Evolutionary conservation across 2,113 vertebrate species (phyloP), one percentile per base, ranked within the genome.

Genomic region (Embiotoca jacksoni): DNA sequence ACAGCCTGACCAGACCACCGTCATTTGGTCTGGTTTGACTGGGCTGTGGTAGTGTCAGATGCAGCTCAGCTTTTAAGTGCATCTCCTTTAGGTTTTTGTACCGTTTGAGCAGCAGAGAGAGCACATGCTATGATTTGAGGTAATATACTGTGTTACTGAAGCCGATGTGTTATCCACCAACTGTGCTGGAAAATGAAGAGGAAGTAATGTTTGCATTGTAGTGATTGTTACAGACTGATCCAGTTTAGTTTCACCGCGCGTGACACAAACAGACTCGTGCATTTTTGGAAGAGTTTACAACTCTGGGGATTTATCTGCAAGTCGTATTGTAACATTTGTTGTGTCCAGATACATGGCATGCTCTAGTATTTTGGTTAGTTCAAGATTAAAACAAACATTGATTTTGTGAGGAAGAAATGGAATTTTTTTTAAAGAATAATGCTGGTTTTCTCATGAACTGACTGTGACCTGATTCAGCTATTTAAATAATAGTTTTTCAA

Each of bases 1-100:
- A 80, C 78, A 78, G 52, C 66, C 47, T 54, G 55, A 64, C 67
- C 74, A 69, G 57, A 73, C 60, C 10, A 10, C 36, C 41, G 57
- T 78, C 50, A 66, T 81, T 72, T 54, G 31, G 41, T 60, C 66
- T 37, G 58, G 23, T 68, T 54, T 72, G 36, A 15, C 58, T 30
- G 58, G 30, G 47, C 62, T 41, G 53, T n/a, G 37, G 33, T 31
- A 39, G 37, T 60, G 59, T 66, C 60, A 54, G 44, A 52, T 9
- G 6, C 3, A 35, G 30, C n/a, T 58, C 2, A 0, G 53, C 30
- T 53, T 23, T 15, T 13, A 69, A 78, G 50, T 66, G n/a, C 30
- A 53, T 39, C 41, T 47, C 60, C n/a, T 67, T 50, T 49, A 37
- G n/a, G 33, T 74, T 79, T 65, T 52, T 73, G 52, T 23, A 23